Base-by-base conservation (phyloP, 1,140 invertebrate species). In the Aphelenchoides besseyi region DNA sequence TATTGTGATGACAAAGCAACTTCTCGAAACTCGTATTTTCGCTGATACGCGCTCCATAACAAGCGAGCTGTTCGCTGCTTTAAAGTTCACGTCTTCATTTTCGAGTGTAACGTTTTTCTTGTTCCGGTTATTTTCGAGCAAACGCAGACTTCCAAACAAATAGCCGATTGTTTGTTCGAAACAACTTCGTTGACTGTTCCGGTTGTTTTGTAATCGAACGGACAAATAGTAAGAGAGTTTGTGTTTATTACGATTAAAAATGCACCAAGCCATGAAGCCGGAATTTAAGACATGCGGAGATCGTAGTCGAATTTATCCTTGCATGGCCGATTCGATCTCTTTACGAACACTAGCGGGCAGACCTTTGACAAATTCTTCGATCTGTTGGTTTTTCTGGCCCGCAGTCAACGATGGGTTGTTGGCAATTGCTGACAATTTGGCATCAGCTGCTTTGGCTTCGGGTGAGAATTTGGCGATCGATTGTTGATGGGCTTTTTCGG, bases 281-380 rank as follows among this genome's bases (percentile, higher is more conserved):
- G 37, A 8, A 8, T 41, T n/a, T n/a, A 41, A 8, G 5, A 57
- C 3, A 5, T 57, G 5, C 8, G 53, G 12, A 8, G 53, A 37
- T 64, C 53, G 68, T 12, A 32, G 18, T 29, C 52, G n/a, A 3
- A 26, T 72, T 73, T 66, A 77, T 29, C 79, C 78, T 61, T 72
- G 72, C 78, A 79, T 79, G 52, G 77, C 78, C 23, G 67, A 35
- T 54, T 82, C 78, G 78, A 82, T 80, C 69, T 81, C 79, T 16
- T 63, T 29, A 16, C 69, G 68, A 16, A 81, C 79, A 41, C 54
- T 59, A 23, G 73, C 35, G 30, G 80, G 72, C n/a, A 81, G 72
- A 8, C 66, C 54, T 3, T 69, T 61, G n/a, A 82, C 37, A 63
- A 80, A 69, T 16, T 67, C 66, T 41, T 82, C 66, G 70, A 82